Base-by-base conservation (phyloP, 2,797 vertebrate genomes). In the Eurystomus glaucurus region DNA sequence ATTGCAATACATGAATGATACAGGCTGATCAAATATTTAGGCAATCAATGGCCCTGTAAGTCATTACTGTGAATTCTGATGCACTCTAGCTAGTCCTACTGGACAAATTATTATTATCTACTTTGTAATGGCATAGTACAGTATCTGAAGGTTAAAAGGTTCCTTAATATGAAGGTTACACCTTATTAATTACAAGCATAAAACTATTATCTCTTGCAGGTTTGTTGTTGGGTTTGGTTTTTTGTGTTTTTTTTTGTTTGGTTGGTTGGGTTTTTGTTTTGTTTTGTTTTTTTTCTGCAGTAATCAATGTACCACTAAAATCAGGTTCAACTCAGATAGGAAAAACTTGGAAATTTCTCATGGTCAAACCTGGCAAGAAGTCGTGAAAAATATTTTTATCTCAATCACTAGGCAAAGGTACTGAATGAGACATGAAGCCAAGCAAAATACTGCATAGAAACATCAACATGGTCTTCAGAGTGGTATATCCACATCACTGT, bases 1-100 rank as follows among this genome's bases (percentile, higher is more conserved):
- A 92, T 85, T 96, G 45, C 68, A 95, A 75, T 93, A 96, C 81
- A 76, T 93, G 71, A 85, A 85, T 69, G 80, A 88, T 93, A 86
- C 88, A 88, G 77, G 41, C 88, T 77, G 79, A 95, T 74, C 69
- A 97, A 88, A 97, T 88, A 97, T 95, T 96, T 96, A 95, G 71
- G 76, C 74, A 95, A 76, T 95, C 96, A 97, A 51, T 72, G 86
- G 83, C 57, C 92, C 62, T 93, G 22, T 91, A 95, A 85, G 95
- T 90, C 9, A 22, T 91, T 92, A 82, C 64, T 94, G 87, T 91
- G 85, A 74, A 65, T 93, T 96, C 70, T 94, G 83, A 90, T 68
- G 41, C 64, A 78, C 51, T 96, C 80, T 92, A 74, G 82, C 77
- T 95, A 88, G 83, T 92, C 76, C 57, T 91, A 19, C 64, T 84